Conservation (phyloP, 2,888 invertebrate genomes). For the Drosophila pseudotakahashii region DNA sequence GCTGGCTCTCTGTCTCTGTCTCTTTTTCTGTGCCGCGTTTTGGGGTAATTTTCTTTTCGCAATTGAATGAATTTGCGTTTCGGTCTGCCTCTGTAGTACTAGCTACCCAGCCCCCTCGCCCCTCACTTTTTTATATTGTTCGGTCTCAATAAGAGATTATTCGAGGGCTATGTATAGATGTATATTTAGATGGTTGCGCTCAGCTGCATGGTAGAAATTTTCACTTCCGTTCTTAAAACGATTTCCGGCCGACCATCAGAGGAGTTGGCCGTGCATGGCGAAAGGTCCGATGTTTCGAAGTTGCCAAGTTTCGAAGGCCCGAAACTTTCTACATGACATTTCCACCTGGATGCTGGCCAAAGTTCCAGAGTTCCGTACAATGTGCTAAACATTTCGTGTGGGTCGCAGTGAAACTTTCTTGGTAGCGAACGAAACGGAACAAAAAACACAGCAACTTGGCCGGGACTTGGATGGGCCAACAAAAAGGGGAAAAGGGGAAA, state of each 20-base stretch:
- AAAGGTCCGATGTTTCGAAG: constrained; percentile 12
- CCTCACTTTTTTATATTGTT: constrained; percentile 59
- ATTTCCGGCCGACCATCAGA: constrained; percentile 64
- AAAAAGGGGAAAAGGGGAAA: background rate
- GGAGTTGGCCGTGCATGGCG: constrained; percentile 66
- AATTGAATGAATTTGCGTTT: constrained; percentile 82
- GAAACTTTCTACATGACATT: constrained; percentile 63
- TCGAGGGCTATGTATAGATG: constrained; percentile 60
- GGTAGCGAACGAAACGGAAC: constrained; percentile 21
- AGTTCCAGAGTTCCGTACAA: constrained; percentile 5
- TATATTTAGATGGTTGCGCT: constrained; percentile 77
- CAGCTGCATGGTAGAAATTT: constrained; percentile 69
- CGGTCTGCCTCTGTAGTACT: constrained; percentile 39
- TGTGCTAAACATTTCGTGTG: constrained; percentile 51
- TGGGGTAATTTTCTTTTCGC: constrained; percentile 79
- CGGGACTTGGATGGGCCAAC: constrained; percentile 6
- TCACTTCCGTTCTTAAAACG: constrained; percentile 79
- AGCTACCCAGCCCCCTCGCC: constrained; percentile 7
- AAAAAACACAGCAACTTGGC: constrained; percentile 21
- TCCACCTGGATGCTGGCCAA: constrained; percentile 30
- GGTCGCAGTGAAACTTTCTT: constrained; percentile 57
- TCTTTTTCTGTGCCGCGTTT: constrained; percentile 46
- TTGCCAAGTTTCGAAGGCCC: constrained; percentile 22
- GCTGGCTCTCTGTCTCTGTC: constrained; percentile 25
- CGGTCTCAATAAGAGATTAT: constrained; percentile 73